These are phyloP conservation scores for Brassicogethes aeneus DNA, from an alignment of 2,888 invertebrate species.

Conservation along the genomic window DNA sequence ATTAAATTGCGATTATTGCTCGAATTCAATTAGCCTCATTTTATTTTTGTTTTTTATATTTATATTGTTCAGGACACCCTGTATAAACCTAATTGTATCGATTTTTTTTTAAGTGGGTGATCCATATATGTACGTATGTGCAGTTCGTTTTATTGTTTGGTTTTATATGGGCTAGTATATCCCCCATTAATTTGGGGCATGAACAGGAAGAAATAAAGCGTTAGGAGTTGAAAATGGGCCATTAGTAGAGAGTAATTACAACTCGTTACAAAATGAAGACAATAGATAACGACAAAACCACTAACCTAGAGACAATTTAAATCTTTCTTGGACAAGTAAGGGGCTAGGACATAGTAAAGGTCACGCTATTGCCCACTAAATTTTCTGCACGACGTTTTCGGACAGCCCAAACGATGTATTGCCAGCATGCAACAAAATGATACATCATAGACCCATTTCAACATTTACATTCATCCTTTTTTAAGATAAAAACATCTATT, in stretches of 20 bases:
- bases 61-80: too few species aligned
- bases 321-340: slow-evolving; percentile 35
- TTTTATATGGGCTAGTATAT: too few species aligned
- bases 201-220: slow-evolving; percentile 16
- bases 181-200: too few species aligned
- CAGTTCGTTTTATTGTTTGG: too few species aligned
- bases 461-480: too few species aligned
- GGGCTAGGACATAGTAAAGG: slow-evolving; percentile 34
- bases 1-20: too few species aligned
- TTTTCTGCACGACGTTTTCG: slow-evolving; percentile 34
- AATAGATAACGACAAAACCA: slow-evolving; percentile 35
- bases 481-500: too few species aligned
- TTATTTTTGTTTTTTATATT: too few species aligned
- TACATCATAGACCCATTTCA: slow-evolving; percentile 1
- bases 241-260: slow-evolving; percentile 32
- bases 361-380: slow-evolving; percentile 42
- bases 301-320: slow-evolving; percentile 39
- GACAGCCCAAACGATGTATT: slow-evolving; percentile 36
- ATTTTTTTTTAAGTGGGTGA: too few species aligned
- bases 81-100: too few species aligned
- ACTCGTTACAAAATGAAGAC: slow-evolving; percentile 34
- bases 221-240: slow-evolving; percentile 20
- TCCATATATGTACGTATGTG: too few species aligned
- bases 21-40: too few species aligned
- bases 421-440: slow-evolving; percentile 32